A percentile compares a stretch with the other conserved stretches of the same genome.
These are phyloP conservation scores for Xyliphius kryptos DNA, from an alignment of 2,113 vertebrate genomes.

Conservation along the genomic window DNA sequence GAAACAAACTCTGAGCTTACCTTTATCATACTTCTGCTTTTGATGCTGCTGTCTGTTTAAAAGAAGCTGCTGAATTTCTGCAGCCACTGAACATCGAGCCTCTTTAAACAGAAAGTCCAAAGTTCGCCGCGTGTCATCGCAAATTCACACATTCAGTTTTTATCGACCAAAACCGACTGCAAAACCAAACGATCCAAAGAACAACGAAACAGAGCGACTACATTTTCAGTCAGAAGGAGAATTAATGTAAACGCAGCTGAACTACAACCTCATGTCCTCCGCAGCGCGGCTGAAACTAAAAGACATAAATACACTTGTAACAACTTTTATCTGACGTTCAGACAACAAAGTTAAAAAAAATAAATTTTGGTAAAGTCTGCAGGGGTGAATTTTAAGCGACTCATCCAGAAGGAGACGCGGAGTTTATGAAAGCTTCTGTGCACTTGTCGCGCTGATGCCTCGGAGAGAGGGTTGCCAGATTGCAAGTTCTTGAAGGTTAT, in stretches of 20 bases:
- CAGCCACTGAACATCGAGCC: constrained; percentile 37
- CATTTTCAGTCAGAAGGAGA: no score
- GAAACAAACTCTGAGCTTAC: constrained; percentile 13
- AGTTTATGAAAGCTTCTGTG: constrained; percentile 51
- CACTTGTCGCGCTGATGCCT: constrained; percentile 66
- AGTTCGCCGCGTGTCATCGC: constrained; percentile 4
- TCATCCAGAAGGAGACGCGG: constrained; percentile 30
- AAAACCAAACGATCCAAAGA: constrained; percentile 2
- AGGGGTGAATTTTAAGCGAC: no score
- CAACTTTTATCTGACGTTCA: no score
- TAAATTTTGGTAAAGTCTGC: no score
- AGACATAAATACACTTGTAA: no score
- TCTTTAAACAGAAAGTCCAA: constrained; percentile 36
- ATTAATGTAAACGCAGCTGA: no score
- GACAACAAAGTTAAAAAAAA: no score
- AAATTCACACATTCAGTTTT: constrained; percentile 15
- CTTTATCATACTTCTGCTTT: constrained; percentile 38
- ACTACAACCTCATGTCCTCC: no score
- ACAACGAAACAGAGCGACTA: not conserved
- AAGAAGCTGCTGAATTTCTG: constrained; percentile 46
- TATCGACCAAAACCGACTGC: constrained; percentile 44
- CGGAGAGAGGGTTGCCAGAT: constrained; percentile 39
- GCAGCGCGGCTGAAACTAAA: no score
- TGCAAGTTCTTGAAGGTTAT: not conserved
- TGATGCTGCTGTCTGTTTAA: constrained; percentile 34